Conservation (phyloP, 2,797 vertebrate genomes). For the Sylvilagus floridanus region DNA sequence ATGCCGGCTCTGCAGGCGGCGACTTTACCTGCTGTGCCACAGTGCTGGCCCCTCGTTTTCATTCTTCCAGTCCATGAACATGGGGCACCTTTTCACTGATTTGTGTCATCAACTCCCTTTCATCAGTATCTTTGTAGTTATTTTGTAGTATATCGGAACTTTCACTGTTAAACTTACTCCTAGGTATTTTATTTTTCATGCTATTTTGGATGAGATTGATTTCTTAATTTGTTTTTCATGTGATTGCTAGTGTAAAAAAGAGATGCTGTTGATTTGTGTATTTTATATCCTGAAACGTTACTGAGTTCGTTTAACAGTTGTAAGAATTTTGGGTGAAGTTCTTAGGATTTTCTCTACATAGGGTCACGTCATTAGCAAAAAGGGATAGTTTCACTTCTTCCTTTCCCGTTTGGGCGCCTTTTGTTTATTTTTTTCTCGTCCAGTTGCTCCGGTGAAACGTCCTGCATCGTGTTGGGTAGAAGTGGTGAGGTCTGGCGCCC, state of each 20-base stretch:
- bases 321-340: no score
- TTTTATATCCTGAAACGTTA: neutral
- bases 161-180: no score
- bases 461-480: fast-evolving
- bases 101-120: neutral
- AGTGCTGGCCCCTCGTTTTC: no score
- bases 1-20: no score
- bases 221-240: neutral
- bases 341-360: neutral
- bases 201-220: no score
- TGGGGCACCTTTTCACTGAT: neutral
- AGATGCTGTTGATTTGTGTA: no score
- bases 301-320: no score
- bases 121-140: no score
- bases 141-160: no score
- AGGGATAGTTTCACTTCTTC: neutral
- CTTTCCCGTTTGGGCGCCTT: neutral
- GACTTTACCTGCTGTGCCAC: no score
- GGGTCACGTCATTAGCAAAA: neutral
- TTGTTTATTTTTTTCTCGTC: neutral
- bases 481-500: no score
- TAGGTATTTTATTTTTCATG: neutral
- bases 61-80: neutral
- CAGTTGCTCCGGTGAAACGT: neutral
- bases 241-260: neutral